Evolutionary conservation across 2,888 invertebrate species (phyloP).

Genomic region (Timema cristinae): DNA sequence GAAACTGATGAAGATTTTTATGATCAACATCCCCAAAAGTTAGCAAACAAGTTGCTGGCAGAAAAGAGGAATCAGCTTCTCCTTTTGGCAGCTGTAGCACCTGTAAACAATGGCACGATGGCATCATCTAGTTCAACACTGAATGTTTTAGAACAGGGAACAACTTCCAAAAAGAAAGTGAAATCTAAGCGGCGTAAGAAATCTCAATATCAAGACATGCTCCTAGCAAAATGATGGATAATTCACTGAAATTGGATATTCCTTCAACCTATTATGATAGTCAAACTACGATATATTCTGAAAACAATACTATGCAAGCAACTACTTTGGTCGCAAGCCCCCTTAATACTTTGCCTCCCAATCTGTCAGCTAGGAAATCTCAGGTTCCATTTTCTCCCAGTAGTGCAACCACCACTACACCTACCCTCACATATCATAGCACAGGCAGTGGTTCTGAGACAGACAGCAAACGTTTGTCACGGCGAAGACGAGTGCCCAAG

Average conservation of each 20-base stretch:
- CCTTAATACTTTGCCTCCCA: slow-evolving; percentile 2
- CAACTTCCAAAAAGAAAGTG: slow-evolving; percentile 46
- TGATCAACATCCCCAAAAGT: slow-evolving; percentile 73
- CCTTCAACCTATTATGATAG: slow-evolving; percentile 47
- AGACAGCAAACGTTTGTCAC: slow-evolving; percentile 65
- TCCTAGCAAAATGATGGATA: slow-evolving; percentile 43
- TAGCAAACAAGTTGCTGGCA: slow-evolving; percentile 66
- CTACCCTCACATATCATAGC: slow-evolving; percentile 40
- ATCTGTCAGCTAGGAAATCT: slow-evolving; percentile 7
- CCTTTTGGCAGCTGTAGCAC: slow-evolving; percentile 56
- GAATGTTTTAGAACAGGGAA: slow-evolving; percentile 42
- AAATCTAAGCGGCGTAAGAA: slow-evolving; percentile 67
- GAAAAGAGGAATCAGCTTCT: slow-evolving; percentile 70
- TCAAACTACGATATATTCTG: slow-evolving; percentile 21
- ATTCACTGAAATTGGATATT: slow-evolving; percentile 49
- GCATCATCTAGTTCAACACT: slow-evolving; percentile 23
- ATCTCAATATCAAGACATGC: slow-evolving; percentile 46
- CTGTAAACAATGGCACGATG: slow-evolving; percentile 42
- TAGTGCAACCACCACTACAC: slow-evolving; percentile 30
- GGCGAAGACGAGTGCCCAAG: slow-evolving; percentile 75
- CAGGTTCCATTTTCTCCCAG: slow-evolving; percentile 15
- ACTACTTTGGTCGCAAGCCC: background rate
- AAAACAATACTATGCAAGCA: slow-evolving; percentile 7
- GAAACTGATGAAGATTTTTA: slow-evolving; percentile 87
- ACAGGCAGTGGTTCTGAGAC: slow-evolving; percentile 49